A percentile compares a stretch with the other conserved stretches of the same genome.
Evolutionary conservation across 2,113 vertebrate genomes (phyloP).

Genomic region (Nothoprocta pentlandii): DNA sequence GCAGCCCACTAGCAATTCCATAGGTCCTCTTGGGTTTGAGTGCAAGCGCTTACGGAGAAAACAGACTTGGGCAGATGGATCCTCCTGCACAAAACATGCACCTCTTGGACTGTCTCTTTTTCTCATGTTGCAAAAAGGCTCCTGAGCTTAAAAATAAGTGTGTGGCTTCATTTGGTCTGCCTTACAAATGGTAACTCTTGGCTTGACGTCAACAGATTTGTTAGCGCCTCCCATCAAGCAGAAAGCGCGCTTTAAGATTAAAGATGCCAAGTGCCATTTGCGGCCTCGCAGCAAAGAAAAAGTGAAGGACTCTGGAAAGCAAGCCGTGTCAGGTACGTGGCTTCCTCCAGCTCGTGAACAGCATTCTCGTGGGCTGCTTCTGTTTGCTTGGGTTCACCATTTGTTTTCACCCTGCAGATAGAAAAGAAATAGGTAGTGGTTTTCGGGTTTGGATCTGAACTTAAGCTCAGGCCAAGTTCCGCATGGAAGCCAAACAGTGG

Average conservation of each 20-base stretch:
- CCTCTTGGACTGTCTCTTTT: background rate
- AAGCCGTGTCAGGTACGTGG: slow-evolving; percentile 83
- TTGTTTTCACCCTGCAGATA: background rate
- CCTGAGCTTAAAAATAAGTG: background rate
- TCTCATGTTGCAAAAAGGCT: background rate
- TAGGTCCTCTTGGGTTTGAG: background rate
- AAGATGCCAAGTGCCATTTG: slow-evolving; percentile 94
- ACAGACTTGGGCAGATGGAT: background rate
- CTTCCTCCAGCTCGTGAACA: background rate
- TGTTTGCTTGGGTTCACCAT: background rate
- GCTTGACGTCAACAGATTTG: slow-evolving; percentile 76
- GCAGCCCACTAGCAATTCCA: background rate
- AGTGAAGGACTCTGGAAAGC: slow-evolving; percentile 81
- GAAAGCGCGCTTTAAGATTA: slow-evolving; percentile 95
- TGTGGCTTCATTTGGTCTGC: background rate
- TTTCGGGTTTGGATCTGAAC: background rate
- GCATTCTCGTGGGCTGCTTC: background rate
- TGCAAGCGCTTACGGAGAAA: background rate
- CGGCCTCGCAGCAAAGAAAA: slow-evolving; percentile 89
- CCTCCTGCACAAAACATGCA: background rate
- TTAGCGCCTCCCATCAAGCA: slow-evolving; percentile 87
- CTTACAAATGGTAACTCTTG: background rate
- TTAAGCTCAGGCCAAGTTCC: background rate
- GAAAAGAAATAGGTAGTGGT: background rate
- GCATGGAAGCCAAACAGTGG: background rate